Evolutionary conservation across 2,888 invertebrate genomes (phyloP).

Genomic region (Catocala sponsa): DNA sequence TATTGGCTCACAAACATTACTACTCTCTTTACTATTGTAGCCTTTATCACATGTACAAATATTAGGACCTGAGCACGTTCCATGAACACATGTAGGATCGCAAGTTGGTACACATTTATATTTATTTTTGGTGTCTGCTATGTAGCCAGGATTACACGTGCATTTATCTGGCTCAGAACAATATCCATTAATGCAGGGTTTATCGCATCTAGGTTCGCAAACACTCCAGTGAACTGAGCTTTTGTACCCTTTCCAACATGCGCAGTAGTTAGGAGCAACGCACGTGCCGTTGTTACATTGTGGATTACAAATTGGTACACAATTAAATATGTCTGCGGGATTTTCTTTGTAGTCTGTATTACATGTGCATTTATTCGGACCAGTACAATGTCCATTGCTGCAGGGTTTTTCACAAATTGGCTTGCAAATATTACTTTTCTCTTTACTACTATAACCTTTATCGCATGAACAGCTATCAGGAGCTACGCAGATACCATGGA

Average conservation of each 20-base stretch:
- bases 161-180: neutral
- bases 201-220: conserved; percentile 9
- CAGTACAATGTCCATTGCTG: conserved; percentile 17
- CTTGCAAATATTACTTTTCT: neutral
- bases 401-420: conserved; percentile 64
- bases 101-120: neutral
- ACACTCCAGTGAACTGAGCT: neutral
- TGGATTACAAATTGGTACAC: conserved; percentile 7
- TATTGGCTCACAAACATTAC: neutral
- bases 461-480: conserved; percentile 16
- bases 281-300: conserved; percentile 5
- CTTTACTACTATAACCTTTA: neutral
- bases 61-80: neutral
- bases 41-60: neutral
- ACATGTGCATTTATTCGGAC: conserved; percentile 26
- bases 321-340: conserved; percentile 5
- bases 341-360: conserved; percentile 21
- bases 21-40: neutral
- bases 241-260: conserved; percentile 27
- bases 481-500: neutral
- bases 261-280: conserved; percentile 17
- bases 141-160: neutral
- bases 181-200: neutral
- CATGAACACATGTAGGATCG: neutral
- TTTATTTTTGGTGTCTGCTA: neutral